phyloP scores from a whole-genome alignment of 2,113 vertebrate species.

The Cnemophilus loriae region DNA sequence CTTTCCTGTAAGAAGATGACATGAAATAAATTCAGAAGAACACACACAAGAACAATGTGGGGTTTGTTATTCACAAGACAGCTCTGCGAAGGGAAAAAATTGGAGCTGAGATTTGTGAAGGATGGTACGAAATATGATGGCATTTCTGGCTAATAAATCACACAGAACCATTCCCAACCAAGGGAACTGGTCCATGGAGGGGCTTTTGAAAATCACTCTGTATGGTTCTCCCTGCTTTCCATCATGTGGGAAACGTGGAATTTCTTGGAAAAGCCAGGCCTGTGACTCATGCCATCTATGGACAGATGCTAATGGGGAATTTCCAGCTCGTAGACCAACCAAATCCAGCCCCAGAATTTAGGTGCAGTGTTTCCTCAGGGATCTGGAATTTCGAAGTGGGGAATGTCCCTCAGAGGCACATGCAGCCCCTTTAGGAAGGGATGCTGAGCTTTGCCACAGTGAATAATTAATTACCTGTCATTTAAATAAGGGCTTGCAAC shows the following conservation, averaged over 20 bases:
- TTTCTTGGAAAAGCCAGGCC: not conserved
- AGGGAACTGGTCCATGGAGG: not conserved
- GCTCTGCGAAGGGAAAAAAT: not conserved
- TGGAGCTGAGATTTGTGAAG: not conserved
- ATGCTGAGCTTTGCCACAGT: not conserved
- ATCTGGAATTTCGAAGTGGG: not conserved
- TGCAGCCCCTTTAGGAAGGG: not conserved
- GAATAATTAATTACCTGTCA: not conserved
- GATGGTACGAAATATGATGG: not conserved
- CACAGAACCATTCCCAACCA: not conserved
- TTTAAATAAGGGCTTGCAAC: not conserved
- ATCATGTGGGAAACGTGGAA: not conserved
- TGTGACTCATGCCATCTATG: not conserved
- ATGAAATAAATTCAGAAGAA: slow-evolving; percentile 27
- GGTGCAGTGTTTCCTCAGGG: not conserved
- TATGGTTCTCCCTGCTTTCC: not conserved
- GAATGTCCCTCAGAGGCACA: not conserved
- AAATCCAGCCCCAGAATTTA: fast-evolving
- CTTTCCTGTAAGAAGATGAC: not conserved
- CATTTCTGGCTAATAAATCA: not conserved
- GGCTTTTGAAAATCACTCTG: not conserved
- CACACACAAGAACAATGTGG: slow-evolving; percentile 25
- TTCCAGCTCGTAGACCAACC: not conserved
- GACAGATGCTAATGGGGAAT: not conserved
- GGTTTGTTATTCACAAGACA: slow-evolving; percentile 20